These are phyloP conservation scores for Pomatostomus ruficeps DNA, from an alignment of 2,113 vertebrate species.

Conservation along the genomic window DNA sequence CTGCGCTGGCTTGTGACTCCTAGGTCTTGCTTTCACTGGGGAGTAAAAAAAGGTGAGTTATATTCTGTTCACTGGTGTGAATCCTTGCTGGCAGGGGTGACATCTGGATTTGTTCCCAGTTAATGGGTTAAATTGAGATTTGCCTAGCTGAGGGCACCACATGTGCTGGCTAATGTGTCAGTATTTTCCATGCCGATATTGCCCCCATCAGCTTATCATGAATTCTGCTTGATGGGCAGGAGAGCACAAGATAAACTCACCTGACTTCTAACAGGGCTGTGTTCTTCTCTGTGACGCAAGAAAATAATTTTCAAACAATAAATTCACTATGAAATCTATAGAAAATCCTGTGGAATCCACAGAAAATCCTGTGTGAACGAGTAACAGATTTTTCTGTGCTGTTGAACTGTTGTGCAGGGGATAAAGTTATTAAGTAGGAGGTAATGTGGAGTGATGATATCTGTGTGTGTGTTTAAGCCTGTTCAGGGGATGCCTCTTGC, in stretches of 20 bases:
- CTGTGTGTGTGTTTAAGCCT: background rate
- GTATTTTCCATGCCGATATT: background rate
- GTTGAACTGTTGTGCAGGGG: background rate
- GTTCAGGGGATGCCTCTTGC: background rate
- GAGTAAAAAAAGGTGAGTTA: background rate
- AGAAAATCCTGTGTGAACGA: background rate
- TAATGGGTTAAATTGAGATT: background rate
- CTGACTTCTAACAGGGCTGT: background rate
- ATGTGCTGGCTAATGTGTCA: background rate
- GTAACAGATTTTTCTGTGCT: background rate
- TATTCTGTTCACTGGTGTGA: background rate
- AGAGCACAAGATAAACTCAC: background rate
- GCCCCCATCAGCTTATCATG: background rate
- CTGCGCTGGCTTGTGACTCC: background rate
- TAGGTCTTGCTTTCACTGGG: background rate
- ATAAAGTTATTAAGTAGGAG: background rate
- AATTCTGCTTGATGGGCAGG: background rate
- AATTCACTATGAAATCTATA: background rate
- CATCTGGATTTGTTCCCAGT: background rate
- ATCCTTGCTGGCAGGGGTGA: background rate
- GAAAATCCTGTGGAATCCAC: background rate
- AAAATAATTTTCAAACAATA: background rate
- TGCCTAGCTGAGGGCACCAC: background rate
- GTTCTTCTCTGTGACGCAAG: background rate
- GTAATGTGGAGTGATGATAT: background rate